A percentile compares a stretch with the other conserved stretches of the same genome.
These are phyloP conservation scores for Monopterus albus DNA, from an alignment of 2,113 vertebrate species.

Conservation along the genomic window DNA sequence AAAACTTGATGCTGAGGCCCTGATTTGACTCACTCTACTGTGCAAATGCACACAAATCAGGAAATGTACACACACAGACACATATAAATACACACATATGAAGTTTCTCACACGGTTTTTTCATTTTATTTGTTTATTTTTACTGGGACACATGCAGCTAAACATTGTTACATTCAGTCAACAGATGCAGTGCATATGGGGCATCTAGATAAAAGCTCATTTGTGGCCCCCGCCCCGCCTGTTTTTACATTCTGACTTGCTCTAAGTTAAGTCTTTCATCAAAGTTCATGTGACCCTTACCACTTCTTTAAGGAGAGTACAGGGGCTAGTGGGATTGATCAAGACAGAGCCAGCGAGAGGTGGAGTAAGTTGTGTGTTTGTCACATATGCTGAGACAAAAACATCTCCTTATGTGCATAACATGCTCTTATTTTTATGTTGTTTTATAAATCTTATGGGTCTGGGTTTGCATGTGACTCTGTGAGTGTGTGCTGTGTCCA, in stretches of 20 bases:
- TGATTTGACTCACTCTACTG: constrained; percentile 48
- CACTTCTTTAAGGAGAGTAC: neutral
- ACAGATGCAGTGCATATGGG: too few species aligned
- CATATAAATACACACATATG: neutral
- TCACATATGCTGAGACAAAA: constrained; percentile 25
- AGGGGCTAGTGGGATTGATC: neutral
- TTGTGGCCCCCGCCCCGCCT: too few species aligned
- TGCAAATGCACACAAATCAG: constrained; percentile 45
- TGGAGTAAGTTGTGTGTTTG: constrained; percentile 1
- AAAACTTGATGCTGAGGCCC: constrained; percentile 34
- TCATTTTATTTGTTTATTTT: too few species aligned
- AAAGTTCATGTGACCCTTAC: neutral
- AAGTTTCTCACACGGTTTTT: too few species aligned
- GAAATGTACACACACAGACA: neutral
- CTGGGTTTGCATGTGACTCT: constrained; percentile 15
- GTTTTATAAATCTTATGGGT: neutral
- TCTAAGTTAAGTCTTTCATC: too few species aligned
- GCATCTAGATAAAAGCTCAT: too few species aligned
- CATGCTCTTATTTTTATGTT: constrained; percentile 39
- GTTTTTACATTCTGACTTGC: neutral
- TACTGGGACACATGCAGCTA: too few species aligned
- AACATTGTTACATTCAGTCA: too few species aligned
- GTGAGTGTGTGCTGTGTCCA: constrained; percentile 8
- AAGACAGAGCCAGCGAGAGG: neutral
- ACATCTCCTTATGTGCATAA: constrained; percentile 17